phyloP scores from a whole-genome alignment of 2,888 invertebrate genomes.

The Furcula furcula region DNA sequence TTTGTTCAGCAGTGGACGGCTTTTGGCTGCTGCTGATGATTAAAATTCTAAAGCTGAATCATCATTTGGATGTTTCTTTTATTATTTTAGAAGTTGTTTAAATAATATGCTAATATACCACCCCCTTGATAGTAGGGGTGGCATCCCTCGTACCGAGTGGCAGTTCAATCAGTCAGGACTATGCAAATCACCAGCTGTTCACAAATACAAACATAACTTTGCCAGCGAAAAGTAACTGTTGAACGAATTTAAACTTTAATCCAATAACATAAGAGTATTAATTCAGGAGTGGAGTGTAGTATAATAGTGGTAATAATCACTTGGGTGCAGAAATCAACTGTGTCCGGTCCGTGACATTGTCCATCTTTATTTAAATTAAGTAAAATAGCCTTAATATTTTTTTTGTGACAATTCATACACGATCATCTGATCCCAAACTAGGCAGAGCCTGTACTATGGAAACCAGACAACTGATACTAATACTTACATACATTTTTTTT shows the following conservation, averaged over 20 bases:
- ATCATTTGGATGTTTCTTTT: too few species aligned
- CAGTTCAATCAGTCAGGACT: slow-evolving; percentile 54
- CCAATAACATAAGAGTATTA: background rate
- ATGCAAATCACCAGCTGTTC: slow-evolving; percentile 53
- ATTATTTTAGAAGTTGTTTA: too few species aligned
- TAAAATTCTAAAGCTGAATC: too few species aligned
- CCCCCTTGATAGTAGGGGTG: background rate
- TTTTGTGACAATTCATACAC: too few species aligned
- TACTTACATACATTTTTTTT: too few species aligned
- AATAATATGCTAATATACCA: background rate
- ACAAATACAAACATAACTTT: background rate
- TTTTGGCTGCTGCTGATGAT: too few species aligned
- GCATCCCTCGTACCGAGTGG: slow-evolving; percentile 21
- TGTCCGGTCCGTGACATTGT: background rate
- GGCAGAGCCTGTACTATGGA: too few species aligned
- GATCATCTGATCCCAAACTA: too few species aligned
- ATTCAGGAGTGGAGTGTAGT: background rate
- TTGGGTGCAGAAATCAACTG: background rate
- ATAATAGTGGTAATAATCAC: background rate
- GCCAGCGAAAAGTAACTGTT: background rate
- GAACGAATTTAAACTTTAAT: background rate
- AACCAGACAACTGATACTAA: too few species aligned
- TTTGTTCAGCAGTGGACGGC: too few species aligned
- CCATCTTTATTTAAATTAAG: background rate
- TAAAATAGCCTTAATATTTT: too few species aligned